Evolutionary conservation across 1,140 invertebrate genomes (phyloP), one percentile per base, ranked within the genome.

Genomic region (Drosophila rufa): DNA sequence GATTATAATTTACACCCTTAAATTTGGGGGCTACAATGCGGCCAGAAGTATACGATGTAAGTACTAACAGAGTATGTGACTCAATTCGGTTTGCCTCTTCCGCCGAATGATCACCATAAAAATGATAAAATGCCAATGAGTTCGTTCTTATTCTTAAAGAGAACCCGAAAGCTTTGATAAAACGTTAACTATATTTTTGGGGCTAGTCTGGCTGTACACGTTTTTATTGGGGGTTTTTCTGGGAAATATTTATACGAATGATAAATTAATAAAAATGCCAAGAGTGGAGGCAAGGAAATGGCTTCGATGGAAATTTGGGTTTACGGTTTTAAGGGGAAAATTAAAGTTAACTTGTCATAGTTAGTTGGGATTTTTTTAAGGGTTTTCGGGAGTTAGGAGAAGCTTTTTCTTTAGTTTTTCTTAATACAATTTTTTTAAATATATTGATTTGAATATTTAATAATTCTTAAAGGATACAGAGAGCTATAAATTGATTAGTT

Each of bases 1-100:
- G 89, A 91, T 91, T 91, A 91, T 91, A 91, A 91, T 89, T 91
- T 84, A 91, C 77, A 91, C 89, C 89, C 89, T 91, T 91, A 91
- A 91, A 77, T 90, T 83, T 85, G 89, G 89, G 89, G 89, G 89
- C 84, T 91, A 91, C 89, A 91, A 91, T 91, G 89, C 84, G 89
- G 89, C 89, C 89, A 91, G 82, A 91, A 91, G 81, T 85, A 91
- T 91, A 91, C 89, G 78, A 91, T 91, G 89, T 91, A 85, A 91
- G 89, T 91, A 40, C 22, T 17, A 5, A 59, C 46, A n/a, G 11
- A 15, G 22, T 11, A 47, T 60, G 51, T 51, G 40, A 69, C 33
- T 56, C 40, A 46, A 46, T 40, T 42, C 27, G 51, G 11, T n/a
- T 59, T 19, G 11, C 11, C 14, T 30, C 43, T 22, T 40, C 46